phyloP scores from a whole-genome alignment of 2,797 vertebrate genomes.

The Acipenser transmontanus region DNA sequence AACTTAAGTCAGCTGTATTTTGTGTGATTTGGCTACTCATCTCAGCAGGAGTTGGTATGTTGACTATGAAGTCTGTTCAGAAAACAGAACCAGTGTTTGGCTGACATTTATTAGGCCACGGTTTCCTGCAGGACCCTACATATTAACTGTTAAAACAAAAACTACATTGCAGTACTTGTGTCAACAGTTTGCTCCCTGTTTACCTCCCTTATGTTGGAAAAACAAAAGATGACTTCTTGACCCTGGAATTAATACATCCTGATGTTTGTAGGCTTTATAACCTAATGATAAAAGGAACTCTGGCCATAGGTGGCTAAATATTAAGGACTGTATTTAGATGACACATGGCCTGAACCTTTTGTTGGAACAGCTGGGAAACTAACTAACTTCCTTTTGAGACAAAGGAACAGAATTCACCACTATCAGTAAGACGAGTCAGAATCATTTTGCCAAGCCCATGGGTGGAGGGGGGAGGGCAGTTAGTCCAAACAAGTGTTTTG shows the following conservation, averaged over 20 bases:
- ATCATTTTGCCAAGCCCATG: conserved; percentile 13
- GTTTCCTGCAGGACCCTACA: conserved; percentile 16
- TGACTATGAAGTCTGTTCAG: conserved; percentile 27
- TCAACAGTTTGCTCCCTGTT: neutral
- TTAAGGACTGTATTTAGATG: conserved; percentile 12
- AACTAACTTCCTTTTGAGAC: conserved; percentile 12
- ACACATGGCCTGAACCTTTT: conserved; percentile 15
- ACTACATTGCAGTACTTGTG: conserved; percentile 11
- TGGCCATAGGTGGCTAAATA: conserved; percentile 9
- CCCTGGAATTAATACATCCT: conserved; percentile 15
- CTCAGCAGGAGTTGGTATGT: conserved; percentile 21
- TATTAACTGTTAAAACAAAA: conserved; percentile 23
- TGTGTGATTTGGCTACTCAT: conserved; percentile 23
- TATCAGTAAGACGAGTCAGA: conserved; percentile 7
- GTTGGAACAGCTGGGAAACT: conserved; percentile 22
- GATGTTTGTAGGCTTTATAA: conserved; percentile 11
- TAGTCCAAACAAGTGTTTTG: conserved; percentile 16
- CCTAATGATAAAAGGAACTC: conserved; percentile 3
- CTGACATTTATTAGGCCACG: conserved; percentile 20
- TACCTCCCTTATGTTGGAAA: conserved; percentile 6
- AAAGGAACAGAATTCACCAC: conserved; percentile 13
- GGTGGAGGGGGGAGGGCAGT: neutral
- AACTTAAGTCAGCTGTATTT: conserved; percentile 25
- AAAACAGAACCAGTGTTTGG: conserved; percentile 20
- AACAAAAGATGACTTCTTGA: conserved; percentile 14